A percentile compares a stretch with the other conserved stretches of the same genome.
phyloP scores from a whole-genome alignment of 53 echinoderm and acorn worm species.

The Temnopleurus reevesii region DNA sequence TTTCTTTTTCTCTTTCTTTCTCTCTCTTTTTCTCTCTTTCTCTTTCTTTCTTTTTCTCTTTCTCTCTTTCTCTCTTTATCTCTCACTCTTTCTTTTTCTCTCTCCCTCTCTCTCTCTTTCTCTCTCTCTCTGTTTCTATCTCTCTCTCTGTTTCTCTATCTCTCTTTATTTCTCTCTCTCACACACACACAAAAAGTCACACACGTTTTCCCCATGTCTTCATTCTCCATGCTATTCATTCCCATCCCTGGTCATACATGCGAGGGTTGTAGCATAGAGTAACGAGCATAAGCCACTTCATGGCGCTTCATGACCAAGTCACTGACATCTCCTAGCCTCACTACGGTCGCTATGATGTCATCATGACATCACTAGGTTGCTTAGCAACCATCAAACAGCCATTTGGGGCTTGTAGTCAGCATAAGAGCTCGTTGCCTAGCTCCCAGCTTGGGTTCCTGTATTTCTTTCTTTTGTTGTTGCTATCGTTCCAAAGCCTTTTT shows the following conservation, averaged over 20 bases:
- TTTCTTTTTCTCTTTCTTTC: neutral
- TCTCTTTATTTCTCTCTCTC: neutral
- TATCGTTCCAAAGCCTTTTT: constrained; percentile 1
- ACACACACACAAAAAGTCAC: neutral
- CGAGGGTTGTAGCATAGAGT: neutral
- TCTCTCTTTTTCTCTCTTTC: neutral
- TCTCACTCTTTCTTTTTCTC: neutral
- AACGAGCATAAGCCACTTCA: constrained; percentile 6
- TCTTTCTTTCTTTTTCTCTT: neutral
- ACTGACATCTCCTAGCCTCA: constrained; percentile 22
- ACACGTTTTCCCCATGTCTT: neutral
- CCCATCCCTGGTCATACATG: constrained; percentile 9
- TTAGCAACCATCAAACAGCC: constrained; percentile 53
- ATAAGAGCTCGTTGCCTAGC: constrained; percentile 12
- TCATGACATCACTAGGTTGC: constrained; percentile 54
- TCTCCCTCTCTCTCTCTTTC: neutral
- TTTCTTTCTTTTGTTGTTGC: neutral
- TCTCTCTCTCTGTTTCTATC: neutral
- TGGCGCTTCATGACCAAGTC: constrained; percentile 25
- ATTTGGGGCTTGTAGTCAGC: constrained; percentile 27
- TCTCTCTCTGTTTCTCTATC: neutral
- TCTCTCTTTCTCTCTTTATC: neutral
- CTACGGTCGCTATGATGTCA: constrained; percentile 56
- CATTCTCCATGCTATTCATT: neutral
- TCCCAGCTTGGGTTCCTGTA: neutral